Evolutionary conservation across 2,888 invertebrate genomes (phyloP), one percentile per base, ranked within the genome.

Genomic region (Arrhopalites spinosus): DNA sequence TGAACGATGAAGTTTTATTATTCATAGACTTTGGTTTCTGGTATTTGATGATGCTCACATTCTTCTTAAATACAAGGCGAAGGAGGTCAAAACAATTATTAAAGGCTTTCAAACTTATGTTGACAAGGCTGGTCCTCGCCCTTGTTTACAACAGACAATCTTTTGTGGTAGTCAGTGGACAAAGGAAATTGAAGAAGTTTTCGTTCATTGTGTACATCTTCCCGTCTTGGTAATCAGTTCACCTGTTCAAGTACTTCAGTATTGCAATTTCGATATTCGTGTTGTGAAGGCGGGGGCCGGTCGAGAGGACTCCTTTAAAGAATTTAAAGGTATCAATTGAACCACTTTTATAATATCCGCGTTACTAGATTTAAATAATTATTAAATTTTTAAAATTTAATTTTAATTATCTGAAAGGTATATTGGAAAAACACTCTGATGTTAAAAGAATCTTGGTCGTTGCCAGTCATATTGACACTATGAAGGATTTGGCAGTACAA

Each of bases 1-100:
- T n/a, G n/a, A n/a, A n/a, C n/a, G n/a, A n/a, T n/a, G n/a, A n/a
- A n/a, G n/a, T n/a, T n/a, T 70, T 36, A 67, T 53, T 1, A 1
- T 23, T 43, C 25, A 17, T 63, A 76, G 76, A 23, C 43, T 76
- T 13, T 50, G 56, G 8, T 73, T 63, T 27, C 7, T 76, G 29
- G 30, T 76, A 15, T 68, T 73, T 61, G 76, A 76, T 25, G 76
- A 76, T 25, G 68, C 73, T n/a, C 67, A 76, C 27, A 23, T 68
- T n/a, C 36, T 73, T 0, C 47, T 73, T 1, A 69, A 76, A 27
- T 68, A 36, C 43, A 68, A 29, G 3, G 25, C 23, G 43, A 67
- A 27, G 17, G 74, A 74, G 29, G 15, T 68, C 8, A 30, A 69
- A 20, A 50, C 45, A 1, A 56, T 74, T 27, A 56, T 74, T 20